These are phyloP conservation scores for Anabacerthia variegaticeps DNA, from an alignment of 2,797 vertebrate genomes.

Conservation along the genomic window DNA sequence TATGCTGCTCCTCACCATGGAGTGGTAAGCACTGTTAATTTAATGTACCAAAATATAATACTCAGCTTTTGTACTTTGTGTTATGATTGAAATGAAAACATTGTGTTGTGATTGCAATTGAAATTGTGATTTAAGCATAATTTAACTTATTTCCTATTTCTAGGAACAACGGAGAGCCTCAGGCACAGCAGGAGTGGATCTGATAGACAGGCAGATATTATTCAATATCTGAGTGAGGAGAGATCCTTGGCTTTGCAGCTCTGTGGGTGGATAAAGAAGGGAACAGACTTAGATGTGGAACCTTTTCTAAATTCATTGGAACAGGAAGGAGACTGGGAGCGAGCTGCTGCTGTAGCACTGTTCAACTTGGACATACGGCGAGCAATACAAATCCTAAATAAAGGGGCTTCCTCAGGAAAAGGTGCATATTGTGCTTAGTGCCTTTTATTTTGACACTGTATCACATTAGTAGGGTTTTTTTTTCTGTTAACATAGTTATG, in stretches of 20 bases:
- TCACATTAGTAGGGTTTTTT: background rate
- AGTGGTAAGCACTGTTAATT: background rate
- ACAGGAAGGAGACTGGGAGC: slow-evolving; percentile 93
- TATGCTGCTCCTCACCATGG: background rate
- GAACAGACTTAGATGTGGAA: slow-evolving; percentile 88
- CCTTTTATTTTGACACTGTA: background rate
- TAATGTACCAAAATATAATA: background rate
- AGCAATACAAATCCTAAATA: slow-evolving; percentile 96
- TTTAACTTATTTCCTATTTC: background rate
- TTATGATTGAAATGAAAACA: background rate
- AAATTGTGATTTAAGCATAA: background rate
- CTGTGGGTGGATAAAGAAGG: slow-evolving; percentile 94
- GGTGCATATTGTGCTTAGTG: slow-evolving; percentile 71
- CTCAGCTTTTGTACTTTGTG: background rate
- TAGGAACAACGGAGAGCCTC: slow-evolving; percentile 88
- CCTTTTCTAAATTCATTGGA: slow-evolving; percentile 91
- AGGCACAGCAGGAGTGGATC: slow-evolving; percentile 90
- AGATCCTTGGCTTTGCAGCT: slow-evolving; percentile 91
- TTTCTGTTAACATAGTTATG: background rate
- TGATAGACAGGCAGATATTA: slow-evolving; percentile 88
- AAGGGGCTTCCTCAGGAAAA: slow-evolving; percentile 90
- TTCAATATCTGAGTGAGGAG: slow-evolving; percentile 91
- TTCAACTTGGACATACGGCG: slow-evolving; percentile 97
- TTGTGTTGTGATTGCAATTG: background rate
- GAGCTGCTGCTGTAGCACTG: slow-evolving; percentile 93